Conservation (phyloP, 2,888 invertebrate genomes). For the Caenorhabditis sp. region DNA sequence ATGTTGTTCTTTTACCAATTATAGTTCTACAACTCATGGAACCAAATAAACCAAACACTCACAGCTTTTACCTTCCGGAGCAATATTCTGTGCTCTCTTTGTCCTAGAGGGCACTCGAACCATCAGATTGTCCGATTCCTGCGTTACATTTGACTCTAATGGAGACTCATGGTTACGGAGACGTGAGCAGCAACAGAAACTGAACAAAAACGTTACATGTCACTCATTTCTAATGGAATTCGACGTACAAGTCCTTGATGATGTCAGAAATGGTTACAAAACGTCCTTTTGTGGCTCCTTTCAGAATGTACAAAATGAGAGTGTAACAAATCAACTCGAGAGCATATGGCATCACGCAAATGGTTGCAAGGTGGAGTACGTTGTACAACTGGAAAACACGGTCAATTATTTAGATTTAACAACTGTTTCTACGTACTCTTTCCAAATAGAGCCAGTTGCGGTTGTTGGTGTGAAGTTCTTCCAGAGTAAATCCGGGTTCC, state of each 20-base stretch:
- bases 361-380: conserved; percentile 69
- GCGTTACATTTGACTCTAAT: conserved; percentile 48
- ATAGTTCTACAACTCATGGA: conserved; percentile 11
- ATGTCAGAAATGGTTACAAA: conserved; percentile 57
- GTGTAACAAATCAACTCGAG: conserved; percentile 70
- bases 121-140: conserved; percentile 49
- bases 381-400: conserved; percentile 70
- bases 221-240: not conserved
- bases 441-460: conserved; percentile 59
- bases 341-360: conserved; percentile 70
- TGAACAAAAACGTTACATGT: conserved; percentile 4
- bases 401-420: not conserved
- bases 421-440: conserved; percentile 20
- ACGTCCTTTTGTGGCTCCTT: conserved; percentile 63
- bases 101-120: conserved; percentile 37
- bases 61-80: conserved; percentile 56
- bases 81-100: conserved; percentile 35
- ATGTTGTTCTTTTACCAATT: not conserved
- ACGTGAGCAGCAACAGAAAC: conserved; percentile 57
- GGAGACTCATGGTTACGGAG: conserved; percentile 34
- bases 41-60: conserved; percentile 43
- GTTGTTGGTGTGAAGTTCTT: conserved; percentile 53
- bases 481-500: conserved; percentile 50
- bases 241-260: conserved; percentile 43
- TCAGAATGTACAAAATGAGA: conserved; percentile 69